phyloP scores from a whole-genome alignment of 2,113 vertebrate species.

The Stercorarius parasiticus region DNA sequence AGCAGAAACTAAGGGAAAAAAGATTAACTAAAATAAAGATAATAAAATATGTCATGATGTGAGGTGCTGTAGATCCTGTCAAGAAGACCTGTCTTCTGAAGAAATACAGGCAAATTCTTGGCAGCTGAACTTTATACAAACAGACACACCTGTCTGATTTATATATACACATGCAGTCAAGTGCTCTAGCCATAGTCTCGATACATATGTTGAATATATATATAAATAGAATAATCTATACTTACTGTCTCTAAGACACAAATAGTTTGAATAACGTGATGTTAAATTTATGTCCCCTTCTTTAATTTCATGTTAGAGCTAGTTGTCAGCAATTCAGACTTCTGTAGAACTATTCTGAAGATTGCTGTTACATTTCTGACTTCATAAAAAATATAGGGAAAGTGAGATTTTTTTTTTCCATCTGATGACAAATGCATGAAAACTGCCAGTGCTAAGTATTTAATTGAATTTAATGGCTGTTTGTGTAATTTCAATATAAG shows the following conservation, averaged over 20 bases:
- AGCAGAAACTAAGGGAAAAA: not conserved
- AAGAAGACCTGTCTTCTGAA: slow-evolving; percentile 3
- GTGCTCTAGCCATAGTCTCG: not conserved
- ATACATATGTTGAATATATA: not conserved
- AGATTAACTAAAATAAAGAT: not conserved
- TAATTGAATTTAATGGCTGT: not conserved
- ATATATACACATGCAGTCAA: not conserved
- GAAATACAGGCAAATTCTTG: slow-evolving; percentile 18
- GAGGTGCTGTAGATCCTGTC: not conserved
- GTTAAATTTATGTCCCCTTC: not conserved
- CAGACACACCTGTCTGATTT: not conserved
- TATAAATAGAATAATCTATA: not conserved
- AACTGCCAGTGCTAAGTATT: not conserved
- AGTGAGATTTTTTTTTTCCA: not conserved
- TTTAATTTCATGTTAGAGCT: not conserved
- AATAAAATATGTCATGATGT: not conserved
- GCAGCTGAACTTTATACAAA: not conserved
- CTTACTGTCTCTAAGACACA: not conserved
- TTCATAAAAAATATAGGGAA: not conserved
- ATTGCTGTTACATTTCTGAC: not conserved
- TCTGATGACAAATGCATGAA: not conserved
- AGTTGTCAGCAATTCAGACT: not conserved
- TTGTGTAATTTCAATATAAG: not conserved
- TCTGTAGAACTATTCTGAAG: not conserved
- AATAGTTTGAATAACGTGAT: not conserved